phyloP scores from a whole-genome alignment of 2,888 invertebrate genomes.

The Entomobrya multifasciata region DNA sequence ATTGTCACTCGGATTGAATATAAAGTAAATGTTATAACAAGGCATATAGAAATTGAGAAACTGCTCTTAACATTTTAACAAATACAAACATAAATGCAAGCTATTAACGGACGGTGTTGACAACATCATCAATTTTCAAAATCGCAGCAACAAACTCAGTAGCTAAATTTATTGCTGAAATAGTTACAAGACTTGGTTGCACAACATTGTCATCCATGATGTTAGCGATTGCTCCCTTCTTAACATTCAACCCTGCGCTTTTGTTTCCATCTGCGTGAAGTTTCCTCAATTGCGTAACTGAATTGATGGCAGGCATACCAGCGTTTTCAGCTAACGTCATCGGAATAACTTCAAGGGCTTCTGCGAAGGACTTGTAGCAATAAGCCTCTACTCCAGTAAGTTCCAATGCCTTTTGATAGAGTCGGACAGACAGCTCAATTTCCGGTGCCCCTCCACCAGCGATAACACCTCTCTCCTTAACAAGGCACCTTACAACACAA shows the following conservation, averaged over 20 bases:
- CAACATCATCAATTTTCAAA: constrained; percentile 99
- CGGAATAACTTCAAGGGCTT: constrained; percentile 96
- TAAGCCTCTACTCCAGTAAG: constrained; percentile 96
- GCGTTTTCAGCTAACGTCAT: constrained; percentile 95
- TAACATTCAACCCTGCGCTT: constrained; percentile 96
- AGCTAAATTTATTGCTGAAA: constrained; percentile 95
- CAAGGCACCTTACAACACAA: constrained; percentile 96
- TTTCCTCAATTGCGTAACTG: constrained; percentile 97
- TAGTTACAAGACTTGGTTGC: constrained; percentile 97
- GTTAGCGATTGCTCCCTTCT: constrained; percentile 97
- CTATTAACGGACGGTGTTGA: constrained; percentile 81
- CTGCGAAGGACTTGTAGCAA: constrained; percentile 94
- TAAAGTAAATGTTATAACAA: not conserved
- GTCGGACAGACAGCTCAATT: constrained; percentile 90
- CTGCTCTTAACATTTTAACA: not conserved
- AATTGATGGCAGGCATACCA: constrained; percentile 95
- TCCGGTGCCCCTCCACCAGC: constrained; percentile 91
- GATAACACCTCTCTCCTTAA: constrained; percentile 94
- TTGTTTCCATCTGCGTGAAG: constrained; percentile 92
- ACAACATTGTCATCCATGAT: constrained; percentile 98
- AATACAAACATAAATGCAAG: not conserved
- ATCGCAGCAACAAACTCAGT: constrained; percentile 98
- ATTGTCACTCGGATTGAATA: not conserved
- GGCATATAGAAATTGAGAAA: not conserved
- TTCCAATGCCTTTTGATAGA: constrained; percentile 90